Conservation (phyloP, 2,888 invertebrate genomes). For the Spatulosminthurus flaviceps region DNA sequence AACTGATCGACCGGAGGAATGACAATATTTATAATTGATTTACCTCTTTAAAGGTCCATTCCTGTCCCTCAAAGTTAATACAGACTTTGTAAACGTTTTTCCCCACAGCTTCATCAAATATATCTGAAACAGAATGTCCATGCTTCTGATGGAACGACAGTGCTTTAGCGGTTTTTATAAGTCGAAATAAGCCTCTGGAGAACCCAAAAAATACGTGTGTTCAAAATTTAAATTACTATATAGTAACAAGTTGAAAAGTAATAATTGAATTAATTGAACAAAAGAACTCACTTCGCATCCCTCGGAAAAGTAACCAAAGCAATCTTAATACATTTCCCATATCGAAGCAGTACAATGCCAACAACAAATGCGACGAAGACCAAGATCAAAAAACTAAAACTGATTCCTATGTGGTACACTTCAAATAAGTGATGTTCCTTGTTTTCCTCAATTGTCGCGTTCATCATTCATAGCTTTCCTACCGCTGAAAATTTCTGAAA, state of each 20-base stretch:
- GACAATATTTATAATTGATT: not conserved
- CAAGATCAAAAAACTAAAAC: not conserved
- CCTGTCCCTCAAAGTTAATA: conserved; percentile 23
- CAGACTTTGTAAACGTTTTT: conserved; percentile 12
- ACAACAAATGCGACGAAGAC: not conserved
- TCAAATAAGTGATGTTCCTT: too few relatives aligned
- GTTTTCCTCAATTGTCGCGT: too few relatives aligned
- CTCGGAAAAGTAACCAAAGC: conserved; percentile 26
- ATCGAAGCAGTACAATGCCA: conserved; percentile 19
- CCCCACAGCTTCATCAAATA: conserved; percentile 33
- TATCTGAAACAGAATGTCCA: conserved; percentile 20
- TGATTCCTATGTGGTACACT: too few relatives aligned
- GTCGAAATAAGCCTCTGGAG: conserved; percentile 32
- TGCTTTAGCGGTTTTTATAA: not conserved
- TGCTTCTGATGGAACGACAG: conserved; percentile 21
- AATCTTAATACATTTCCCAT: conserved; percentile 24
- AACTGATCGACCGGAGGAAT: not conserved
- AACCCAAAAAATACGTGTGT: too few relatives aligned
- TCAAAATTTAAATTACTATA: too few relatives aligned
- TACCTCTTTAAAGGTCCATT: conserved; percentile 43
- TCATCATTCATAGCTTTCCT: too few relatives aligned
- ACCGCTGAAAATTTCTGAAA: too few relatives aligned
- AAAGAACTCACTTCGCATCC: conserved; percentile 16
- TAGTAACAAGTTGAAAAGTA: not conserved
- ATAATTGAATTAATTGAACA: not conserved